Evolutionary conservation across 2,797 vertebrate species (phyloP), one percentile per base, ranked within the genome.

Genomic region (Schizopygopsis malacanthus): DNA sequence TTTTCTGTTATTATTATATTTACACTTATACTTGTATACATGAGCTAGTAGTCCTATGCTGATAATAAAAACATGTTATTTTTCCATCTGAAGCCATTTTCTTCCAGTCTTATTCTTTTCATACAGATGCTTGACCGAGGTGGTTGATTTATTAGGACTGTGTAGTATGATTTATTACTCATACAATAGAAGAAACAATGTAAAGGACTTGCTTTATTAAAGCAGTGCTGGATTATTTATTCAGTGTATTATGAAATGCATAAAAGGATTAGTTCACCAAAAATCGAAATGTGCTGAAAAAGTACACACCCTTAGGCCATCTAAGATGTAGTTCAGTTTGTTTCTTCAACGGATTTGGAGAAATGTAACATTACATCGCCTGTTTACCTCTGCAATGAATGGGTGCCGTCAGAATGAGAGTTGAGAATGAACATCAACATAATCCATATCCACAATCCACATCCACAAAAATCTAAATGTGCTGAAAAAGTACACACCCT

Each of bases 1-100:
- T 25, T 63, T 79, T 65, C 4, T n/a, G 33, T 33, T 65, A 79
- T 61, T 63, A 63, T 79, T 47, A 28, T 79, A 65, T 65, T 79
- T 45, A 65, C 10, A 28, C 4, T 61, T 59, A 22, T 22, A 43
- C 76, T 61, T 79, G 8, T 65, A 65, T 22, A 3, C 65, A 79
- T 79, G 33, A 47, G 61, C 18, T 28, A 25, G 41, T 45, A 43
- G 43, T 65, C 63, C 15, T 65, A 1, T 28, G 9, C 33, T 79
- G 59, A 28, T 65, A 61, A 43, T 37, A 13, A 41, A 78, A 59
- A 78, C 33, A 10, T 25, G 10, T 41, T 41, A 2, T 37, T 18
- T 76, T 54, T 54, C 8, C 8, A 76, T 76, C 73, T 52, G 18
- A n/a, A 7, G 52, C 52, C 2, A 25, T 78, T 78, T 52, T 78